phyloP scores from a whole-genome alignment of 2,113 vertebrate genomes.

The Equus quagga region DNA sequence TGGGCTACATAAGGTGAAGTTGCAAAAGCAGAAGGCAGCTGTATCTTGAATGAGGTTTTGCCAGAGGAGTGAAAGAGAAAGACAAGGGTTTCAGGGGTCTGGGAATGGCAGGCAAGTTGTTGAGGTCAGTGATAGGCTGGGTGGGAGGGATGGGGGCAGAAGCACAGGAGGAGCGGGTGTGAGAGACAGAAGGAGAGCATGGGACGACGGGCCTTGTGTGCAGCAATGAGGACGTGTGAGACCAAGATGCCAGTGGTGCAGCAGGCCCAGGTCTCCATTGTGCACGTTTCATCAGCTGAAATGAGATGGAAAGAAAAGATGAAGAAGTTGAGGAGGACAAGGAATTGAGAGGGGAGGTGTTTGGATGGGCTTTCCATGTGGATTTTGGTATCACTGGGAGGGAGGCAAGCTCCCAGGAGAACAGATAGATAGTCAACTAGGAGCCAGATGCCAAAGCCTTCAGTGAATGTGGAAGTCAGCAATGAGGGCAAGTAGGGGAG shows the following conservation, averaged over 20 bases:
- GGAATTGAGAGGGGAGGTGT: background rate
- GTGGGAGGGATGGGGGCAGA: background rate
- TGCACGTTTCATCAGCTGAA: background rate
- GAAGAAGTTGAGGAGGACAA: background rate
- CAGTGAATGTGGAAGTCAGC: background rate
- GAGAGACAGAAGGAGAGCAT: no score
- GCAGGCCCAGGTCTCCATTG: background rate
- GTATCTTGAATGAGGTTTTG: background rate
- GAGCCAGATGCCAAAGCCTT: background rate
- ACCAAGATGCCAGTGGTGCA: background rate
- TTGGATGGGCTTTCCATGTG: background rate
- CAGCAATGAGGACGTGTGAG: background rate
- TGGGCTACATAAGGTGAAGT: background rate
- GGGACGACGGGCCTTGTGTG: background rate
- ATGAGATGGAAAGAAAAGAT: background rate
- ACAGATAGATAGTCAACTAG: background rate
- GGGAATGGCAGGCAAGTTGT: background rate
- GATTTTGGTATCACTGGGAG: background rate
- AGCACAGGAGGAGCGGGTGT: rapidly evolving
- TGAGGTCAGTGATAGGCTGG: background rate
- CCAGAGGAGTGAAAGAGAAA: background rate
- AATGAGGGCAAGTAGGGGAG: background rate
- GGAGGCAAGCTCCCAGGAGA: background rate
- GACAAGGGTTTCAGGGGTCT: background rate
- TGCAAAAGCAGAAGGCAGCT: background rate